phyloP scores from a whole-genome alignment of 2,888 invertebrate genomes.

The Nomada fucata region DNA sequence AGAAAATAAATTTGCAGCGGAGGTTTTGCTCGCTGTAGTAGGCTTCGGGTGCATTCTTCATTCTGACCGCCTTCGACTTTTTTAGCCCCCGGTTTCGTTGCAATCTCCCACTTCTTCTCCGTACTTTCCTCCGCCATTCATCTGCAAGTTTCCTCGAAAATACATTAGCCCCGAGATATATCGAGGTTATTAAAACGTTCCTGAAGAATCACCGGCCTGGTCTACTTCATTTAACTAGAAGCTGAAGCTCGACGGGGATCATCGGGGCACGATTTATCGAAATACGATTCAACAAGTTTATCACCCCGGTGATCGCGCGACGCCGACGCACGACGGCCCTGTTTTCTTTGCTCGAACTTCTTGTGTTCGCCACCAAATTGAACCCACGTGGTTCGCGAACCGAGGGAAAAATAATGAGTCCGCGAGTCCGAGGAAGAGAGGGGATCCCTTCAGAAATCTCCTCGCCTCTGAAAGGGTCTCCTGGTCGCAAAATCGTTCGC shows the following conservation, averaged over 20 bases:
- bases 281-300: constrained; percentile 23
- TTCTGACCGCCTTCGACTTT: constrained; percentile 1
- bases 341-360: constrained; percentile 32
- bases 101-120: not conserved
- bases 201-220: not conserved
- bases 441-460: constrained; percentile 20
- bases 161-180: constrained; percentile 25
- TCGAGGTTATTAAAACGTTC: constrained; percentile 43
- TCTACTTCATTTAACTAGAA: not conserved
- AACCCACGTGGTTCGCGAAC: constrained; percentile 13
- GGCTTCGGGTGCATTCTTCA: constrained; percentile 12
- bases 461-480: constrained; percentile 3
- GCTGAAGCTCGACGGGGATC: too few relatives aligned
- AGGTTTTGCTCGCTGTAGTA: not conserved
- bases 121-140: not conserved
- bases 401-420: constrained; percentile 62
- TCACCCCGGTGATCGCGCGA: constrained; percentile 31
- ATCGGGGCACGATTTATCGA: constrained; percentile 21
- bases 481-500: constrained; percentile 1
- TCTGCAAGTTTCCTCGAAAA: not conserved
- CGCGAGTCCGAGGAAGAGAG: constrained; percentile 18
- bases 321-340: not conserved
- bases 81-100: not conserved
- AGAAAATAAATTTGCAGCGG: constrained; percentile 26
- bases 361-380: constrained; percentile 38